These are phyloP conservation scores for Uromys caudimaculatus DNA, from an alignment of 2,797 vertebrate genomes.

Conservation along the genomic window DNA sequence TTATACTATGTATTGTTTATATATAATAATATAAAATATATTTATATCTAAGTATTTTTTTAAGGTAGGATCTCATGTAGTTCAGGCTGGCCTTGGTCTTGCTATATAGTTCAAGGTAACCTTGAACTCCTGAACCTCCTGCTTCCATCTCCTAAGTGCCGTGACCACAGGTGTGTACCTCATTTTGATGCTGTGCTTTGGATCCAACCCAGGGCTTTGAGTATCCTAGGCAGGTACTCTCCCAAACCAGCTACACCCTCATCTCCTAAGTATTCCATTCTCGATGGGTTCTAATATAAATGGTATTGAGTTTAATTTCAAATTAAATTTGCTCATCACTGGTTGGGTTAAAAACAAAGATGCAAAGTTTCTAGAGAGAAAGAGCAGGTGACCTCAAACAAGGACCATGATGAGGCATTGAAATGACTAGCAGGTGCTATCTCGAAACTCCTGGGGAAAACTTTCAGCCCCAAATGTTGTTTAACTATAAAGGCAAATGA, in stretches of 20 bases:
- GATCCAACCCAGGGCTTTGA: background rate
- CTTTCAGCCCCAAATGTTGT: background rate
- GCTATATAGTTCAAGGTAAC: background rate
- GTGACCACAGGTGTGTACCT: background rate
- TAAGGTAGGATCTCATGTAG: background rate
- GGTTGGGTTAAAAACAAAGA: background rate
- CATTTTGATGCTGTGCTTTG: background rate
- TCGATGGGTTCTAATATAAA: background rate
- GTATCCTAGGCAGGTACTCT: background rate
- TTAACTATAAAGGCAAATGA: background rate
- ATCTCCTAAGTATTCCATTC: background rate
- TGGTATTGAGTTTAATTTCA: background rate
- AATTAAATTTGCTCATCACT: background rate
- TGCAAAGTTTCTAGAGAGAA: background rate
- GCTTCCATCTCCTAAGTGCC: background rate
- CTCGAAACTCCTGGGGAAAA: background rate
- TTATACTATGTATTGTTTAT: background rate
- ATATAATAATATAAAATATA: background rate
- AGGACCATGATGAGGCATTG: background rate
- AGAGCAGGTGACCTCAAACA: background rate
- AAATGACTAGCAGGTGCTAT: background rate
- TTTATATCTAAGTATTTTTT: background rate
- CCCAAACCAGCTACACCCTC: background rate
- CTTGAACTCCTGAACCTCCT: background rate
- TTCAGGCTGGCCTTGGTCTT: background rate